Evolutionary conservation across 2,888 invertebrate genomes (phyloP).

Genomic region (Leptinotarsa peninsularis): DNA sequence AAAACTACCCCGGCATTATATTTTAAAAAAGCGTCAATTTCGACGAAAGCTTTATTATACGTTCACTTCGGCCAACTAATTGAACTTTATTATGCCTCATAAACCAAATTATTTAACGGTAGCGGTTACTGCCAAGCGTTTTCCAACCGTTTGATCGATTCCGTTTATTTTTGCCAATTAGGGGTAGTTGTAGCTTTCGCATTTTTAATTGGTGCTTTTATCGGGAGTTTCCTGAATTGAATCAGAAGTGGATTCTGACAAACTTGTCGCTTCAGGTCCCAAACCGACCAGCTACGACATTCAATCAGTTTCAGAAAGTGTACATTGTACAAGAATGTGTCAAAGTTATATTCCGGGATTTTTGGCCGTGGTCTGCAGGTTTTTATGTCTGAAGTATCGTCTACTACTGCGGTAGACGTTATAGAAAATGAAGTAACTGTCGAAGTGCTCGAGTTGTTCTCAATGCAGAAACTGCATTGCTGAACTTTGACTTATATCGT

Average conservation of each 20-base stretch:
- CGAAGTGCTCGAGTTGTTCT: too few relatives aligned
- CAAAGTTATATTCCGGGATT: too few relatives aligned
- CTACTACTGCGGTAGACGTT: too few relatives aligned
- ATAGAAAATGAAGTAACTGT: too few relatives aligned
- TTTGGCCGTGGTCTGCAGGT: too few relatives aligned
- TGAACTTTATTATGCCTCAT: conserved; percentile 52
- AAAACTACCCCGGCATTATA: conserved; percentile 59
- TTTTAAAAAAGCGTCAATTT: conserved; percentile 51
- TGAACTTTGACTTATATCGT: too few relatives aligned
- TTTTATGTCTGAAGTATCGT: too few relatives aligned
- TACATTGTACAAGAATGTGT: too few relatives aligned
- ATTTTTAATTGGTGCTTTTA: conserved; percentile 28
- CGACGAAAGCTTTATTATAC: conserved; percentile 53
- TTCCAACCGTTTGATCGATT: conserved; percentile 36
- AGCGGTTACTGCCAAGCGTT: conserved; percentile 46
- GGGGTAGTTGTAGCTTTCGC: conserved; percentile 32
- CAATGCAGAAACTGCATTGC: too few relatives aligned
- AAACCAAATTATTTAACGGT: conserved; percentile 46
- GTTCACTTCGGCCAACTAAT: conserved; percentile 49
- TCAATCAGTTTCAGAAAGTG: too few relatives aligned
- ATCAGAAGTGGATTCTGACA: background rate
- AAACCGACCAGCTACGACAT: too few relatives aligned
- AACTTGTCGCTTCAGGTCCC: background rate
- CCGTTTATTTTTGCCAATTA: conserved; percentile 42
- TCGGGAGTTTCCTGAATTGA: background rate